Conservation (phyloP, 2,888 invertebrate genomes). For the Cepaea hortensis region DNA sequence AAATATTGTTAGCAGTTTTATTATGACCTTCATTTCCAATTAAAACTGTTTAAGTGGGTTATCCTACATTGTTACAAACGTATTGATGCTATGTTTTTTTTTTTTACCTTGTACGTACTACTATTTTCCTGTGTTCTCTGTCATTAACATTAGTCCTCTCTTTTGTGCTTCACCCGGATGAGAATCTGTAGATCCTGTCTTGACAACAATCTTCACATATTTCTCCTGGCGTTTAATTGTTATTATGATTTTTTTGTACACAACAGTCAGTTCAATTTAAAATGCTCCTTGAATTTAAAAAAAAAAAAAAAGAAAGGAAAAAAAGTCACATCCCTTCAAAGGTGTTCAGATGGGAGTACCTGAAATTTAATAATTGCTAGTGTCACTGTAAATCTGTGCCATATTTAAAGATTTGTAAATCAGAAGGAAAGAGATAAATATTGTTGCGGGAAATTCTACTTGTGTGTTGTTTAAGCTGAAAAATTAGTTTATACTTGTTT, state of each 20-base stretch:
- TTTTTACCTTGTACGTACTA: not conserved
- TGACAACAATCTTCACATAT: conserved; percentile 24
- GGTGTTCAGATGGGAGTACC: not conserved
- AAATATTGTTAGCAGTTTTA: too few species aligned
- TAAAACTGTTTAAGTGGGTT: too few species aligned
- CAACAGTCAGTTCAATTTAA: too few species aligned
- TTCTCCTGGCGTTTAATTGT: not conserved
- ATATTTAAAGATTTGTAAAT: not conserved
- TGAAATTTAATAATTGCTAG: not conserved
- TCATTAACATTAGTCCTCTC: conserved; percentile 24
- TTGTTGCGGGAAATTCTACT: too few species aligned
- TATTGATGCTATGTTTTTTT: not conserved
- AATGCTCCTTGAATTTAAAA: too few species aligned
- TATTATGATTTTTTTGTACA: not conserved
- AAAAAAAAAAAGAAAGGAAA: not conserved
- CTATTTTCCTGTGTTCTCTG: conserved; percentile 10
- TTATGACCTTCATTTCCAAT: too few species aligned
- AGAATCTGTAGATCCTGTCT: not conserved
- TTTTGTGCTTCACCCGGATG: not conserved
- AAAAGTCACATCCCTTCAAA: conserved; percentile 22
- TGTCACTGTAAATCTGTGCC: not conserved
- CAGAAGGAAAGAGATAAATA: too few species aligned
- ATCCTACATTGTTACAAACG: not conserved
- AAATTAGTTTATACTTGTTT: too few species aligned
- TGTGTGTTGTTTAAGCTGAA: too few species aligned